phyloP scores from a whole-genome alignment of 2,113 vertebrate species.

The Nibea coibor region DNA sequence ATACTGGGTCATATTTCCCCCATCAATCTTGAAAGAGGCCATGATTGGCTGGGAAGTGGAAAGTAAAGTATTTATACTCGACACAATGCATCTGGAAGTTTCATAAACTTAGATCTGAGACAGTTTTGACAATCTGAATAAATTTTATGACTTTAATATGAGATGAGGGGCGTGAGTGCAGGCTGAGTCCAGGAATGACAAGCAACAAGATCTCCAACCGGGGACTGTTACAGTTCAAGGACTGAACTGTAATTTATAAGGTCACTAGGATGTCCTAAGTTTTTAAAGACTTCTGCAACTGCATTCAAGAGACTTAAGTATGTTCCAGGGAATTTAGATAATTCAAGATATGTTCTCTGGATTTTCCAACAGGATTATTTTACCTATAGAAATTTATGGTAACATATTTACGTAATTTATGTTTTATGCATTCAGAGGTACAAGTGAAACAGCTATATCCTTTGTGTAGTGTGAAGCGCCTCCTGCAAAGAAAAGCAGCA shows the following conservation, averaged over 20 bases:
- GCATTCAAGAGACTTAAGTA: background rate
- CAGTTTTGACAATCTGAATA: background rate
- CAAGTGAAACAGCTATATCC: background rate
- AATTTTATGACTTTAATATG: background rate
- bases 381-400: background rate
- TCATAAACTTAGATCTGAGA: background rate
- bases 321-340: background rate
- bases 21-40: background rate
- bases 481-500: conserved; percentile 6
- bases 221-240: background rate
- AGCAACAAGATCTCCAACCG: background rate
- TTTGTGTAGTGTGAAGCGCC: background rate
- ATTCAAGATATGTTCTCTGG: background rate
- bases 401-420: background rate
- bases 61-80: conserved; percentile 1
- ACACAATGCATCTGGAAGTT: background rate
- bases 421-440: background rate
- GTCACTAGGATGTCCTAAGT: background rate
- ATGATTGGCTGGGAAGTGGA: conserved; percentile 8
- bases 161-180: background rate
- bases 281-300: background rate
- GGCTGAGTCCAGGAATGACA: background rate
- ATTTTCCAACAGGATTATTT: background rate
- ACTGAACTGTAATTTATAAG: background rate
- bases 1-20: conserved; percentile 19